phyloP scores from a whole-genome alignment of 2,797 vertebrate genomes.

The Smutsia temminckii region DNA sequence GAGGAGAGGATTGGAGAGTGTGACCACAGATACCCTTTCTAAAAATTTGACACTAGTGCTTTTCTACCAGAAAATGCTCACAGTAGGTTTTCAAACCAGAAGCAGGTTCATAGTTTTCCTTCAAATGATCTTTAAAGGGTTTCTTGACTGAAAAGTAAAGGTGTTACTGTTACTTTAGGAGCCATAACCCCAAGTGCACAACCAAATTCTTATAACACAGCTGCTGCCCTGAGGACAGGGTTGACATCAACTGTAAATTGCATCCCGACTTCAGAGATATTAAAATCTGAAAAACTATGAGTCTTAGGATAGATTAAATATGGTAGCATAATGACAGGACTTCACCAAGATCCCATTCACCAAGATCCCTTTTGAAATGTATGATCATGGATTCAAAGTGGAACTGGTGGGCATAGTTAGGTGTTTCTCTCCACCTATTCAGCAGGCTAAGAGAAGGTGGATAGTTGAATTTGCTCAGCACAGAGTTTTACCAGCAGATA shows the following conservation, averaged over 20 bases:
- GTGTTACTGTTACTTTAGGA: background rate
- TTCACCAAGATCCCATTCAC: background rate
- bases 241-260: background rate
- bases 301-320: background rate
- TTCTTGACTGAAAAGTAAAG: background rate
- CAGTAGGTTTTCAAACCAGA: background rate
- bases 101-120: background rate
- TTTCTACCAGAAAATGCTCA: constrained; percentile 37
- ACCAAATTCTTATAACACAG: background rate
- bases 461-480: background rate
- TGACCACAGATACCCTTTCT: background rate
- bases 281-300: background rate
- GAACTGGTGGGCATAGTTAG: background rate
- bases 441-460: background rate
- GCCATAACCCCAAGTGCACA: background rate
- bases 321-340: background rate
- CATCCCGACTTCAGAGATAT: background rate
- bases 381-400: background rate
- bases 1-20: background rate
- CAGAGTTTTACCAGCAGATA: background rate
- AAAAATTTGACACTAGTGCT: background rate
- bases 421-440: background rate
- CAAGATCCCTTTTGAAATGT: background rate
- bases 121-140: background rate
- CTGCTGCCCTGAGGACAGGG: background rate